Base-by-base conservation (phyloP, 2,113 vertebrate species). In the Anser brachyrhynchus region DNA sequence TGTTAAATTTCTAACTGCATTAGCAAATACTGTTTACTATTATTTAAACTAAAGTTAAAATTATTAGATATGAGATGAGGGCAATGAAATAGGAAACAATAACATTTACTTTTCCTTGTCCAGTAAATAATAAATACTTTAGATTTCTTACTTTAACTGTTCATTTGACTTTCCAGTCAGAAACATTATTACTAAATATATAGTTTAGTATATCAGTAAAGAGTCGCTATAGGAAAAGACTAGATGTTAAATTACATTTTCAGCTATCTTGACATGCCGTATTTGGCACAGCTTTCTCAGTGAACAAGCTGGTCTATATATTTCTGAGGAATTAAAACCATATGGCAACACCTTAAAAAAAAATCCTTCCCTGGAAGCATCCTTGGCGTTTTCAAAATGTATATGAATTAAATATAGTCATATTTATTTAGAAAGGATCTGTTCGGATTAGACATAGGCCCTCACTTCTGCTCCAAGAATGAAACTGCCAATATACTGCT, bases 281-380 rank as follows among this genome's bases (percentile, higher is more conserved):
- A 57, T 87, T 97, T 98, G 98, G 97, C 96, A 97, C 57, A 2
- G 66, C 77, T 95, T 90, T 83, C 95, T 82, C 89, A 70, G 79
- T 26, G 96, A 97, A 98, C 97, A 98, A 95, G 97, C 96, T 92
- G 83, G 73, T 92, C 97, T 98, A 97, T 98, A 98, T 96, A 96
- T 98, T 98, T 95, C 96, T 76, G 97, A 97, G 96, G 95, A 97
- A 98, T 97, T 96, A 95, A 97, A 98, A 98, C 97, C 98, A 98
- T 97, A 98, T 98, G 98, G 97, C 95, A 97, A 97, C 96, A 98
- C 97, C 97, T 98, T 95, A 70, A 95, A 93, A 84, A 78, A 83
- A 73, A 96, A 5, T 33, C 62, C 89, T 89, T 92, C 91, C 91
- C 96, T 96, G 96, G 97, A 97, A 98, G 96, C 97, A 97, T 97